Evolutionary conservation across 2,797 vertebrate genomes (phyloP), one percentile per base, ranked within the genome.

Genomic region (Petrocephalus sullivani): DNA sequence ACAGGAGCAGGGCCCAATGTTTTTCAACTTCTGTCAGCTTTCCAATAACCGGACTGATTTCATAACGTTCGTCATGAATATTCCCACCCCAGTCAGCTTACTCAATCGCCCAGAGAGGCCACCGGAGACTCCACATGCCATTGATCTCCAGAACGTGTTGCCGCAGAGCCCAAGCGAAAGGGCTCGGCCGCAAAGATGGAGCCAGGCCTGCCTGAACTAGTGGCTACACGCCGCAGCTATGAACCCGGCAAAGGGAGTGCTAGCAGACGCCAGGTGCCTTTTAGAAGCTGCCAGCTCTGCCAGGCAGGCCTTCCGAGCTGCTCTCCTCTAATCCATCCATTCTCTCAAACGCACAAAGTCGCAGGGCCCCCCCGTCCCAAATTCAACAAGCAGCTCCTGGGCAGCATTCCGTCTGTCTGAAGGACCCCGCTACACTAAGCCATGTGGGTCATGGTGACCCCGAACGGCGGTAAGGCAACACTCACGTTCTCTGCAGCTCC

Each of bases 401-500:
- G 60, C 87, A 23, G 53, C 87, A 7, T 84, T 19, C 1, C 57
- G 41, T 54, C 78, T 33, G 78, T n/a, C 14, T 41, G 71, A n/a
- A 49, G 71, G 19, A 49, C 10, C 16, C 46, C 37, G 28, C 71
- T 7, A 19, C 10, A 83, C 61, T 75, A 75, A 57, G 60, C 88
- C 49, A 88, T 0, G 4, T 21, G 37, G 57, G 58, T 23, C 33
- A 61, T 3, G n/a, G 60, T 23, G 7, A 49, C 37, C 6, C 16
- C 14, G 84, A n/a, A 19, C 51, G 0, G 49, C 10, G 51, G 28
- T 7, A 28, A 86, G 37, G 41, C 5, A 58, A 53, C 84, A 95
- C 98, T 96, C 96, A 99, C 98, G 94, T 96, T 95, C 91, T 96
- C 91, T 97, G 97, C 54, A 99, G 95, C 88, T 98, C 97, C 91